Conservation (phyloP, 2,797 vertebrate species). For the Spondyliosoma cantharus region DNA sequence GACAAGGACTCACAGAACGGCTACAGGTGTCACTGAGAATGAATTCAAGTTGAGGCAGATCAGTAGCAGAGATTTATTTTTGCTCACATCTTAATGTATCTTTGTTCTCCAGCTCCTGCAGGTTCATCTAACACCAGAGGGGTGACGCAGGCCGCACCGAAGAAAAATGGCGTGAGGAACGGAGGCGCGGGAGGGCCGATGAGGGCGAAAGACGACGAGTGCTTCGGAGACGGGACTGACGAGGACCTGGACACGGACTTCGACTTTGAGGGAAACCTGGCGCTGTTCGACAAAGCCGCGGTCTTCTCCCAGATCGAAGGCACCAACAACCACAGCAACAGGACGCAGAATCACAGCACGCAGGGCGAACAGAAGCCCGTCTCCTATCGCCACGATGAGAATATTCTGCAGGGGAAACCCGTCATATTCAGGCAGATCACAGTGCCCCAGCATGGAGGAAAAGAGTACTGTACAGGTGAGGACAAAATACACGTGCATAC, state of each 20-base stretch:
- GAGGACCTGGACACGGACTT: slow-evolving; percentile 92
- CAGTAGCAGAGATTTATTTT: too few relatives aligned
- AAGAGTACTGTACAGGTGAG: slow-evolving; percentile 91
- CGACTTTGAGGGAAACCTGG: slow-evolving; percentile 93
- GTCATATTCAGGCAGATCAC: slow-evolving; percentile 88
- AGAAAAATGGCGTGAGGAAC: slow-evolving; percentile 89
- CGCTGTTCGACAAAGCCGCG: slow-evolving; percentile 90
- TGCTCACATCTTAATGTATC: background rate
- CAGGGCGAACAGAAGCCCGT: slow-evolving; percentile 81
- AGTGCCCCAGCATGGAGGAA: slow-evolving; percentile 86
- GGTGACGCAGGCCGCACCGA: slow-evolving; percentile 86
- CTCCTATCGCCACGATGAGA: slow-evolving; percentile 90
- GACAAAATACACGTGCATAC: background rate
- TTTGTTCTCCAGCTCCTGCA: slow-evolving; percentile 50
- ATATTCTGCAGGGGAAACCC: slow-evolving; percentile 89
- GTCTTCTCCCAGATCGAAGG: slow-evolving; percentile 90
- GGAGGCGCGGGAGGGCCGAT: slow-evolving; percentile 76
- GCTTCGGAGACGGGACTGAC: slow-evolving; percentile 90
- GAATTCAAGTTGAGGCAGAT: too few relatives aligned
- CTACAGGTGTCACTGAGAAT: too few relatives aligned
- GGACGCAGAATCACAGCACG: slow-evolving; percentile 81
- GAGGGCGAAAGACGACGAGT: slow-evolving; percentile 91
- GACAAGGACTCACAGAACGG: too few relatives aligned
- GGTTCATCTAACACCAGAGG: slow-evolving; percentile 90
- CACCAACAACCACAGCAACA: slow-evolving; percentile 78